Evolutionary conservation across 2,113 vertebrate genomes (phyloP), one percentile per base, ranked within the genome.

Genomic region (Oncorhynchus kisutch): DNA sequence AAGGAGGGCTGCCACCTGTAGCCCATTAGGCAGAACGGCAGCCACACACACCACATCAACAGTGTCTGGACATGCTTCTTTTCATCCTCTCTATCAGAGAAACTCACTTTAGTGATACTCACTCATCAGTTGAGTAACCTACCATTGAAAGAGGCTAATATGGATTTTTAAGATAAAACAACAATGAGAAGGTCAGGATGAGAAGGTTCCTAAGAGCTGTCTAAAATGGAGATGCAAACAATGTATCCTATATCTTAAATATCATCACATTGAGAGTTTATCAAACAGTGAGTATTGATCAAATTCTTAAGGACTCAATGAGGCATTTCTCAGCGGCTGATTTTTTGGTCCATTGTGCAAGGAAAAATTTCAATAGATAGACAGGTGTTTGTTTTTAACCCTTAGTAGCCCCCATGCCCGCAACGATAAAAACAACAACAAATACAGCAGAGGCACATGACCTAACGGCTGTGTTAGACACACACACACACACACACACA

Each of bases 1-100:
- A 73, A 7, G 76, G 81, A 82, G 78, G 76, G 81, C 81, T 88
- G 88, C 84, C 88, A 91, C 87, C 87, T 90, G 89, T 85, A 86
- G 88, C 84, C 82, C 84, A 78, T 74, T 72, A 82, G 67, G 81
- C 79, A 86, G 82, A 88, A 85, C 80, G 82, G 86, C 87, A 89
- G 34, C 77, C 34, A 57, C 11, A 29, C 48, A 57, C 3, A 66
- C 22, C 64, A 66, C 64, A n/a, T n/a, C 59, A 62, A 20, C 59
- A 62, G 14, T 16, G 51, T 54, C 51, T 54, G 51, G 51, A 14
- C 14, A 54, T 54, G 51, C 16, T 54, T 14, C 51, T 54, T 54
- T 54, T 16, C 12, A 54, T 3, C 16, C 51, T 54, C 51, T 54
- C 39, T 3, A 54, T 18, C 51, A 54, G 51, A 54, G 16, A 54